phyloP scores from a whole-genome alignment of 2,113 vertebrate genomes.

The Alosa alosa region DNA sequence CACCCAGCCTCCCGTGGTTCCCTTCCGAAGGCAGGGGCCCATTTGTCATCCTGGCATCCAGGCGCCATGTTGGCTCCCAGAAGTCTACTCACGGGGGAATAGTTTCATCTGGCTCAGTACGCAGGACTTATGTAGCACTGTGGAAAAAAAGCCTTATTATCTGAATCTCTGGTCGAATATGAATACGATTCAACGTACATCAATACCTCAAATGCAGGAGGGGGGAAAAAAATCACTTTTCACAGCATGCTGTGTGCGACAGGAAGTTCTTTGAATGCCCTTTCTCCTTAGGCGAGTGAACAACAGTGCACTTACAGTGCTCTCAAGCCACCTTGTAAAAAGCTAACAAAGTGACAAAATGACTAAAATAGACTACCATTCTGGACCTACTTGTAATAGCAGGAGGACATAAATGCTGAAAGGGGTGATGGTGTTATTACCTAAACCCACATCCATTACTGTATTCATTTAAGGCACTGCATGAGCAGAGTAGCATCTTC shows the following conservation, averaged over 20 bases:
- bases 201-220: not conserved
- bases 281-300: not conserved
- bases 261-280: not conserved
- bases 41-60: constrained; percentile 28
- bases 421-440: not conserved
- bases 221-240: not conserved
- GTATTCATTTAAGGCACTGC: not conserved
- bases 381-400: not conserved
- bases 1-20: not conserved
- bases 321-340: not conserved
- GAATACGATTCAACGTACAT: not conserved
- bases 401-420: not conserved
- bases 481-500: not conserved
- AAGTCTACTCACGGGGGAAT: constrained; percentile 23
- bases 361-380: not conserved
- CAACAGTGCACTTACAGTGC: not conserved
- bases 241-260: not conserved
- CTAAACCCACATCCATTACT: not conserved
- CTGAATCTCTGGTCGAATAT: not conserved
- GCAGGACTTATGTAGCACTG: not conserved
- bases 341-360: not conserved
- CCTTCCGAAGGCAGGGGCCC: not conserved
- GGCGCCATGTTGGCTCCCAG: constrained; percentile 19
- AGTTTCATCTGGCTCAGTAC: constrained; percentile 16
- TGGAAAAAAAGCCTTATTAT: not conserved